A percentile compares a stretch with the other conserved stretches of the same genome.
phyloP scores from a whole-genome alignment of 2,113 vertebrate genomes.

The Diadophis punctatus region DNA sequence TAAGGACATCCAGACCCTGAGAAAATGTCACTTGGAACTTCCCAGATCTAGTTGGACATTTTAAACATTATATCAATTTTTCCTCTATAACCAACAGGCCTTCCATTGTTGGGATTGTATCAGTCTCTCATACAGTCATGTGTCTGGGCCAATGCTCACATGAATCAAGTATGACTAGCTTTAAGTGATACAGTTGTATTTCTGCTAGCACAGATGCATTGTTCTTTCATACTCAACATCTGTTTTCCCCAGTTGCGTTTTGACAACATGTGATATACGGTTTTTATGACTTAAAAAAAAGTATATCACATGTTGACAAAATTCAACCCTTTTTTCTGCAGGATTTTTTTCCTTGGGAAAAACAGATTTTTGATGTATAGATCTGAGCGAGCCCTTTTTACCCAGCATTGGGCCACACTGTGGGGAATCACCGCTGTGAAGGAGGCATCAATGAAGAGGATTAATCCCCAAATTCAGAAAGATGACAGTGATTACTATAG shows the following conservation, averaged over 20 bases:
- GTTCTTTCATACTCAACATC: not conserved
- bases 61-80: not conserved
- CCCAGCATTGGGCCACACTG: not conserved
- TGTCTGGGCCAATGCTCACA: not conserved
- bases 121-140: not conserved
- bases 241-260: not conserved
- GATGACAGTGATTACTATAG: not conserved
- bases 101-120: not conserved
- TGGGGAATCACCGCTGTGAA: not conserved
- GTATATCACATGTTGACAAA: slow-evolving; percentile 64
- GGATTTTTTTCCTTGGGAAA: not conserved
- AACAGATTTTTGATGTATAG: slow-evolving; percentile 9
- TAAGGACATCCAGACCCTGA: not conserved
- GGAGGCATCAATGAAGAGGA: not conserved
- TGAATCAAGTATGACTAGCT: not conserved
- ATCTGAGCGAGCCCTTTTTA: not conserved
- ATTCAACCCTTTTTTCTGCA: slow-evolving; percentile 42
- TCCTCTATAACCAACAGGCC: not conserved
- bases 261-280: not conserved
- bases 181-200: not conserved
- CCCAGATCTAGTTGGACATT: not conserved
- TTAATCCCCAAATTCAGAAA: not conserved
- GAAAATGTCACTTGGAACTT: not conserved
- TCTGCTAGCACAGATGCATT: not conserved
- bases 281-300: not conserved